These are phyloP conservation scores for Apteryx owenii DNA, from an alignment of 2,113 vertebrate species.

Conservation along the genomic window DNA sequence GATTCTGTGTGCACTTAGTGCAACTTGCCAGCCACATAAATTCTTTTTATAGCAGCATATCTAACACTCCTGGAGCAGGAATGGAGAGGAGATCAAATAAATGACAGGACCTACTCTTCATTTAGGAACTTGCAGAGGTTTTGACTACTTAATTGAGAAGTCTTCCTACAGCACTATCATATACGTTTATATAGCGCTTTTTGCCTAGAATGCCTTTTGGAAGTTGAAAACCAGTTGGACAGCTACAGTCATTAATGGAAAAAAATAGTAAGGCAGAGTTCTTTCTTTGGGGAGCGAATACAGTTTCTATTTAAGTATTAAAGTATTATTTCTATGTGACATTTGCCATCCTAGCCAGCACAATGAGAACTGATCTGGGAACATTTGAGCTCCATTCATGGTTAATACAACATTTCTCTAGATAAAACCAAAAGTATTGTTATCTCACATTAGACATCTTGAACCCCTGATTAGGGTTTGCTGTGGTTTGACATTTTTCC, in stretches of 20 bases:
- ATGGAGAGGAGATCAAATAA: not conserved
- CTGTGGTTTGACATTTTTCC: conserved; percentile 1
- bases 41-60: not conserved
- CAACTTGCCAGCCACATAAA: not conserved
- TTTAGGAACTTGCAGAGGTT: not conserved
- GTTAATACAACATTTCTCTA: not conserved
- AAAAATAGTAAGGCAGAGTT: not conserved
- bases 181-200: not conserved
- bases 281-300: not conserved
- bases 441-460: not conserved
- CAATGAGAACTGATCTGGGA: not conserved
- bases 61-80: not conserved
- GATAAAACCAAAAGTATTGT: not conserved
- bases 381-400: not conserved
- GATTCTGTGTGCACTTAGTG: not conserved
- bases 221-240: not conserved
- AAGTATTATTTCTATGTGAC: not conserved
- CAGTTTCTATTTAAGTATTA: not conserved
- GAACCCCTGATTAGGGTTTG: not conserved
- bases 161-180: not conserved
- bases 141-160: not conserved
- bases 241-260: not conserved
- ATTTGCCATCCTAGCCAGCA: not conserved
- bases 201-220: not conserved
- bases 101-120: not conserved